phyloP scores from a whole-genome alignment of 2,888 invertebrate genomes.

The Schrankia costaestrigalis region DNA sequence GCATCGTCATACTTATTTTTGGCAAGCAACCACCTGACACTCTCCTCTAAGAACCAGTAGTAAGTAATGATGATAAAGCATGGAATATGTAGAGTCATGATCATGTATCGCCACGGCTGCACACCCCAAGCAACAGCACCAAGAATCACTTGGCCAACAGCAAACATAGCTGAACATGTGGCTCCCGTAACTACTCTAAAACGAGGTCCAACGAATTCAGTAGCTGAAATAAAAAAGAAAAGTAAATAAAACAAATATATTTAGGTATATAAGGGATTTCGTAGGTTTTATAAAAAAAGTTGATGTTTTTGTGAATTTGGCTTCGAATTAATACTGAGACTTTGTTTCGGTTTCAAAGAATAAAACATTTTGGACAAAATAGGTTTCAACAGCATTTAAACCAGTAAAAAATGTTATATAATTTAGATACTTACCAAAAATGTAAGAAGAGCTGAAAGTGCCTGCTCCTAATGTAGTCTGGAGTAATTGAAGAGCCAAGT shows the following conservation, averaged over 20 bases:
- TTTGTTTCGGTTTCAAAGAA: too few relatives aligned
- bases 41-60: slow-evolving; percentile 83
- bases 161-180: slow-evolving; percentile 84
- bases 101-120: slow-evolving; percentile 84
- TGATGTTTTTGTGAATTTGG: too few relatives aligned
- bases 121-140: slow-evolving; percentile 84
- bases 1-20: slow-evolving; percentile 83
- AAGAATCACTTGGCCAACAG: slow-evolving; percentile 84
- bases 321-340: too few relatives aligned
- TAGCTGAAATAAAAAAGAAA: slow-evolving; percentile 62
- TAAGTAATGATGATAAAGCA: slow-evolving; percentile 83
- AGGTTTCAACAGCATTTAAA: too few relatives aligned
- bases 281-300: too few relatives aligned
- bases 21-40: slow-evolving; percentile 87
- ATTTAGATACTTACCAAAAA: slow-evolving; percentile 44
- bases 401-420: too few relatives aligned
- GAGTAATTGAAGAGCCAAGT: slow-evolving; percentile 69
- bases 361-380: too few relatives aligned
- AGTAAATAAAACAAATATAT: neutral
- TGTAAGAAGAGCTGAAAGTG: slow-evolving; percentile 73
- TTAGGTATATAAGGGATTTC: neutral
- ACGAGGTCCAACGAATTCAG: slow-evolving; percentile 88
- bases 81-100: slow-evolving; percentile 84
- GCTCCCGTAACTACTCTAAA: slow-evolving; percentile 85
- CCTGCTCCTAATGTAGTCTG: slow-evolving; percentile 75